Base-by-base conservation (phyloP, 2,888 invertebrate species). In the Oligia latruncula region DNA sequence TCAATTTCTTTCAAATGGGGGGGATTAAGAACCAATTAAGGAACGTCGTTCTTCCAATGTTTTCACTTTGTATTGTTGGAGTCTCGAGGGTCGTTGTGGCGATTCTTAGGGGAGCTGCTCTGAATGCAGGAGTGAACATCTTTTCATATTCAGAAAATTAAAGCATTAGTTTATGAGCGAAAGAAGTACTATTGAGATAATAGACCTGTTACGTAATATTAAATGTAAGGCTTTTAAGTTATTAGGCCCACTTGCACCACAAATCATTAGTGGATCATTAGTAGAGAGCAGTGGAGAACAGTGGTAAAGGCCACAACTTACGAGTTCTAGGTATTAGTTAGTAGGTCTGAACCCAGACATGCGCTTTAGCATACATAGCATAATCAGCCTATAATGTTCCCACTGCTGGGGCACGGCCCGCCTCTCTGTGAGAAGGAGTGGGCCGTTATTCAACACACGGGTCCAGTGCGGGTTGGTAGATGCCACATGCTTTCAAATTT, bases 1-100 rank as follows among this genome's bases (percentile, higher is more conserved):
- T 76, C 76, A 68, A 72, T 78, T 76, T 77, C 58, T 78, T 85
- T 81, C 20, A 65, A 81, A 87, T 68, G 49, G 81, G 3, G 17
- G 20, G 72, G 82, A 79, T 86, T 86, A 77, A 79, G 23, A 79
- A 86, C 70, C 74, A 85, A 82, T 85, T 79, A 78, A 43, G 62
- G 68, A 65, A 65, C 65, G 65, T 62, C 70, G 65, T 70, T 78
- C 71, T 82, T 82, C 9, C 29, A 78, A 71, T 60, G 58, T 71
- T 82, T 82, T 64, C 5, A 65, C 17, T 82, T 74, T 76, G 64
- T 78, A 58, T 74, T 83, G 35, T 65, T 71, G 13, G 52, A 40
- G 35, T 55, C 62, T 15, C 15, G 9, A 71, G 2, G 43, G 29
- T 62, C 29, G 15, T n/a, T 35, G 8, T 23, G 60, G 4, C 3